phyloP scores from a whole-genome alignment of 2,888 invertebrate species.

The Bimastos eiseni region DNA sequence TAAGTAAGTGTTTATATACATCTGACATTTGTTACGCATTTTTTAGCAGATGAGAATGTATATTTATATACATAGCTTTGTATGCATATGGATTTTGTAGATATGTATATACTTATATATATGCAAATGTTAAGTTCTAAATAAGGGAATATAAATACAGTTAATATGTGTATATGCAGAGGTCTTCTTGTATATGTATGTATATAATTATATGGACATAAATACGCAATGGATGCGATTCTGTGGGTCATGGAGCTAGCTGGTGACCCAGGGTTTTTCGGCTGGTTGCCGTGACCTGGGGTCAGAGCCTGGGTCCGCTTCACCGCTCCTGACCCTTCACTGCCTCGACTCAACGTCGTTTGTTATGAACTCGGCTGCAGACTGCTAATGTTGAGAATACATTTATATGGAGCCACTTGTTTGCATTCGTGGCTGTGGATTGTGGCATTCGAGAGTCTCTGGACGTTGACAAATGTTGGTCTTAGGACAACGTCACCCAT shows the following conservation, averaged over 20 bases:
- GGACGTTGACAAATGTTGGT: background rate
- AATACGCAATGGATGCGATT: background rate
- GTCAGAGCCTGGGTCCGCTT: background rate
- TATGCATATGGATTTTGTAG: background rate
- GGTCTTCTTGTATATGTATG: background rate
- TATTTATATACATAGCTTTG: background rate
- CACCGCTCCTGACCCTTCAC: background rate
- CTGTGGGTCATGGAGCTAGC: background rate
- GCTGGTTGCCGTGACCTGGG: background rate
- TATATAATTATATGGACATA: background rate
- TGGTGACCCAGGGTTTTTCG: background rate
- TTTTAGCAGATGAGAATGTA: background rate
- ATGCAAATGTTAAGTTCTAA: background rate
- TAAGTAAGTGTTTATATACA: too few species aligned
- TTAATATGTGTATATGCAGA: too few species aligned
- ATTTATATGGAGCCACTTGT: background rate
- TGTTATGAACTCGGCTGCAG: background rate
- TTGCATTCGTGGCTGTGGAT: background rate
- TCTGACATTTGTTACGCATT: too few species aligned
- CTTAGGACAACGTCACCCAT: background rate
- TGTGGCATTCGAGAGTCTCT: background rate
- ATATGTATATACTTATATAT: background rate
- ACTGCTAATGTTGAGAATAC: background rate
- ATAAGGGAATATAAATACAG: too few species aligned
- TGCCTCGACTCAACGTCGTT: background rate